Conservation (phyloP, 2,888 invertebrate species). For the Matsumyia berberina region DNA sequence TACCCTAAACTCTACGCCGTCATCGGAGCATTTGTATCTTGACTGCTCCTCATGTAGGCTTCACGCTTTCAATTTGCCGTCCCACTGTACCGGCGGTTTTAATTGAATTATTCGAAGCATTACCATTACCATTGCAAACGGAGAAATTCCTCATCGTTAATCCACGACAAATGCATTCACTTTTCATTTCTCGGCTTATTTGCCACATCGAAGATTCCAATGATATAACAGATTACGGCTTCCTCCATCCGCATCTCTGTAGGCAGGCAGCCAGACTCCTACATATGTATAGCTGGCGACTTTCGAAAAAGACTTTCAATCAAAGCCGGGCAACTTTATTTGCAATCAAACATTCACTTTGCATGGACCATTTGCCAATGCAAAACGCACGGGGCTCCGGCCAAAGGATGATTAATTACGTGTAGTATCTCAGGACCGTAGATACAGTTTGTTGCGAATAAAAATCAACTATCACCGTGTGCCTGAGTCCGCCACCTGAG, state of each 20-base stretch:
- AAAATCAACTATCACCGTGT: conserved; percentile 66
- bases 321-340: conserved; percentile 43
- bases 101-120: conserved; percentile 48
- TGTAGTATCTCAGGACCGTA: conserved; percentile 47
- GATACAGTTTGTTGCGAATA: conserved; percentile 59
- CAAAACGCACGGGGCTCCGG: conserved; percentile 60
- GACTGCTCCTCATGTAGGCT: conserved; percentile 35
- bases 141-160: conserved; percentile 49
- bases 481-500: conserved; percentile 54
- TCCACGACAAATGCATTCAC: conserved; percentile 73
- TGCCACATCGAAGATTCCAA: conserved; percentile 52
- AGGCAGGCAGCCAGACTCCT: conserved; percentile 47
- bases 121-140: conserved; percentile 35
- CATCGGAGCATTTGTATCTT: neutral
- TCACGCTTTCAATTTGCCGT: conserved; percentile 47
- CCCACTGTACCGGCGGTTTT: conserved; percentile 11
- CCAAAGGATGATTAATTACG: conserved; percentile 63
- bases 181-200: conserved; percentile 45
- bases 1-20: neutral
- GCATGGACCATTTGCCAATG: conserved; percentile 71
- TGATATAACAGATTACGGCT: conserved; percentile 69
- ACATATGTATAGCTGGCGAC: conserved; percentile 55
- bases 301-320: conserved; percentile 72
- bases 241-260: conserved; percentile 55
- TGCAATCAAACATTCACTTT: conserved; percentile 75